Evolutionary conservation across 64 coral and sea anemone genomes (phyloP), one percentile per base, ranked within the genome.

Genomic region (Dendronephthya gigantea): DNA sequence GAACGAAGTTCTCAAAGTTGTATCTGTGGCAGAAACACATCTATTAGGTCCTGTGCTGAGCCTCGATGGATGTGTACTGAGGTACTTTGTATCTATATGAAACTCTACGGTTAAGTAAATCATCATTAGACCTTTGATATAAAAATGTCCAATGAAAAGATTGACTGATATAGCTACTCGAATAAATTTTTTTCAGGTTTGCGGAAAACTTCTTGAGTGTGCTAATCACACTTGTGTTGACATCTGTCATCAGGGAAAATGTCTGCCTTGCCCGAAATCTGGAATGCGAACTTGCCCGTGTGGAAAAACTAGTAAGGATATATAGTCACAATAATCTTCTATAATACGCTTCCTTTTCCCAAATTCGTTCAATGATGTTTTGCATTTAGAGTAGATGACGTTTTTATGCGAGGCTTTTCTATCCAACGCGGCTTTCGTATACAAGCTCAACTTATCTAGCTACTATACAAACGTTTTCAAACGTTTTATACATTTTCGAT

Each of bases 251-350:
- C 51, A 45, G 47, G 92, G 88, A 65, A 65, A 13, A 23, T 98
- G 94, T 88, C 88, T 89, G 65, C 35, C 87, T 58, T 98, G 94
- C 83, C 94, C 94, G 43, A 87, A 91, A 75, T 65, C 89, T 88
- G 94, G 94, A 12, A 14, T 91, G 35, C 86, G 94, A 32, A 93
- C 83, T n/a, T 98, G 94, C 85, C 92, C 94, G 34, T 98, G 94
- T 90, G 94, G 94, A 48, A 93, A 98, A 87, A 91, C 92, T 45
- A 87, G 94, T 98, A 35, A 85, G 87, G 86, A 56, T 17, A 29
- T 49, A 7, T 16, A 52, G 23, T 1, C 28, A 69, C 72, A n/a
- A 62, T 27, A 22, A 62, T 7, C 19, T 7, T n/a, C 55, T 7
- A 17, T 1, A 22, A 19, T 23, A 62, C 17, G 6, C 55, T 62